Conservation (phyloP, 1,140 invertebrate genomes). For the Holotrichia oblita region DNA sequence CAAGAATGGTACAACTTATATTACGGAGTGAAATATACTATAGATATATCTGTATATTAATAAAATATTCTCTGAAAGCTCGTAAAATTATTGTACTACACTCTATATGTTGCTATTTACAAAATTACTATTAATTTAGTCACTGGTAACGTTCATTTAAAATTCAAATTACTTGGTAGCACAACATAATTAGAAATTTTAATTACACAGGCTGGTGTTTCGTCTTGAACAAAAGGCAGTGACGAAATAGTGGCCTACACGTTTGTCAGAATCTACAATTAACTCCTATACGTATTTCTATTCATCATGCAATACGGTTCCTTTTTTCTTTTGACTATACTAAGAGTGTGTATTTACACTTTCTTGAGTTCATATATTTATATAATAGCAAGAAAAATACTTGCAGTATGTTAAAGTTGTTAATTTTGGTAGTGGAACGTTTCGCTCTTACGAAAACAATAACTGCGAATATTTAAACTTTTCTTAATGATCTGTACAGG, state of each 20-base stretch:
- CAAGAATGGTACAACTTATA: neutral
- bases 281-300: neutral
- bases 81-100: conserved; percentile 5
- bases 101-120: neutral
- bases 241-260: conserved; percentile 11
- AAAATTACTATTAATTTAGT: conserved; percentile 36
- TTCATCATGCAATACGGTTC: neutral
- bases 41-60: conserved; percentile 1
- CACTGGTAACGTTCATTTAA: conserved; percentile 16
- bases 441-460: neutral
- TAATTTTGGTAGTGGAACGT: neutral
- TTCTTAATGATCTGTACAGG: neutral
- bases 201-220: conserved; percentile 12
- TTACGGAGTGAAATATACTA: neutral
- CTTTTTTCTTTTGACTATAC: neutral
- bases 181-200: conserved; percentile 35
- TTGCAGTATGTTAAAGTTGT: neutral
- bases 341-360: neutral
- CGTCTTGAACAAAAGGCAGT: conserved; percentile 10
- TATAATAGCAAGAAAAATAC: neutral
- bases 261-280: neutral
- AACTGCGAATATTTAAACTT: conserved; percentile 14
- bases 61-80: neutral
- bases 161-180: conserved; percentile 28
- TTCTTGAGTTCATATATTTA: neutral